phyloP scores from a whole-genome alignment of 2,888 invertebrate genomes.

The Meteorus cinctellus region DNA sequence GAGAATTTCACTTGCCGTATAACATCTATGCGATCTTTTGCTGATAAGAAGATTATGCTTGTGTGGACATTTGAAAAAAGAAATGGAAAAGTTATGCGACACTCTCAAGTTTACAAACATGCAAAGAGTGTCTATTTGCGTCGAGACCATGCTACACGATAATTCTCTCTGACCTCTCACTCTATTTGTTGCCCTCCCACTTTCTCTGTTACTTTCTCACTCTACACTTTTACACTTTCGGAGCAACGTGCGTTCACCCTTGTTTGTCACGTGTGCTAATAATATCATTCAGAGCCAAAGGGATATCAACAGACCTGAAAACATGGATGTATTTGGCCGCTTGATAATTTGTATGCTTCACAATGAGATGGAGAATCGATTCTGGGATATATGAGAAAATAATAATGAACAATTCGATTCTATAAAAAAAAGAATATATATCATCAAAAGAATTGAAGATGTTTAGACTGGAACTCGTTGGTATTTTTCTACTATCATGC shows the following conservation, averaged over 20 bases:
- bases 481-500: slow-evolving; percentile 65
- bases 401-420: slow-evolving; percentile 1
- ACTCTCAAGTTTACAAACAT: slow-evolving; percentile 45
- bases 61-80: background rate
- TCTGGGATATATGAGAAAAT: background rate
- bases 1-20: background rate
- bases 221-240: slow-evolving; percentile 28
- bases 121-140: slow-evolving; percentile 40
- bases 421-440: slow-evolving; percentile 22
- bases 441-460: slow-evolving; percentile 59
- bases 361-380: background rate
- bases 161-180: slow-evolving; percentile 22
- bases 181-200: background rate
- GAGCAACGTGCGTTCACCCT: slow-evolving; percentile 68
- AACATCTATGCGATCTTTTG: background rate
- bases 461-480: slow-evolving; percentile 65
- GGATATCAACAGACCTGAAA: slow-evolving; percentile 45
- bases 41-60: background rate
- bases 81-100: background rate
- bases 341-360: slow-evolving; percentile 11
- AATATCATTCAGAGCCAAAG: slow-evolving; percentile 57
- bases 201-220: slow-evolving; percentile 30
- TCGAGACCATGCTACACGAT: slow-evolving; percentile 34
- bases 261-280: slow-evolving; percentile 60
- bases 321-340: slow-evolving; percentile 34